Conservation (phyloP, 2,113 vertebrate species). For the Egretta garzetta region DNA sequence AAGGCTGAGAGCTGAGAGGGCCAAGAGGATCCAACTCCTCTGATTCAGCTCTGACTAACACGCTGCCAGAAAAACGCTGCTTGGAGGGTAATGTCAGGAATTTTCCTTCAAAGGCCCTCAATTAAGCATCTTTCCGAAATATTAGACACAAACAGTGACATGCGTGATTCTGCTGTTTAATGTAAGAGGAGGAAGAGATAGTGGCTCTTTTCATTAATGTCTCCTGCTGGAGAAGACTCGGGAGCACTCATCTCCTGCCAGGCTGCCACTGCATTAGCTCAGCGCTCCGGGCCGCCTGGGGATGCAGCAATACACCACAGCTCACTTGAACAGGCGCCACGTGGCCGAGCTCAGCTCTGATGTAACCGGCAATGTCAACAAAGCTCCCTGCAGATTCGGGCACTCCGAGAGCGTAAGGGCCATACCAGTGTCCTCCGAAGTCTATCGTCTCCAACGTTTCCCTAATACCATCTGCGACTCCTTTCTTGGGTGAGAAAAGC, state of each 20-base stretch:
- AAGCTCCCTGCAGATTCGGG: not conserved
- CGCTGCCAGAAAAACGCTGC: not conserved
- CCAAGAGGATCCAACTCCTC: conserved; percentile 23
- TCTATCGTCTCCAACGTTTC: not conserved
- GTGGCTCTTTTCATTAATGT: not conserved
- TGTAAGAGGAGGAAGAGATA: not conserved
- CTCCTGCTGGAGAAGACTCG: not conserved
- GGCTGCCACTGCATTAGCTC: not conserved
- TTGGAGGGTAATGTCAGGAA: not conserved
- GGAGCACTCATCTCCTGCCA: not conserved
- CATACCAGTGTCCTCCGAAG: not conserved
- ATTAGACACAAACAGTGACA: not conserved
- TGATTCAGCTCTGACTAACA: conserved; percentile 57
- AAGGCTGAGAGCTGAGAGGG: not conserved
- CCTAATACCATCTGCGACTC: conserved; percentile 11
- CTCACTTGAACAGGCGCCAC: not conserved
- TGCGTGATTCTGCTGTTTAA: not conserved
- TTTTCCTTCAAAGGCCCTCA: not conserved
- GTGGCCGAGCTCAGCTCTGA: not conserved
- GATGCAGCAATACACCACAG: not conserved
- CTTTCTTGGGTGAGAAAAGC: conserved; percentile 19
- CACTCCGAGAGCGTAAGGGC: not conserved
- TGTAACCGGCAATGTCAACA: not conserved
- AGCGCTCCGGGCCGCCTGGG: not conserved
- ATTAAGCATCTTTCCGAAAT: not conserved